Percentiles rank a stretch among this genome's conserved stretches.
Evolutionary conservation across 2,797 vertebrate species (phyloP).

Genomic region (Labeo calbasu): DNA sequence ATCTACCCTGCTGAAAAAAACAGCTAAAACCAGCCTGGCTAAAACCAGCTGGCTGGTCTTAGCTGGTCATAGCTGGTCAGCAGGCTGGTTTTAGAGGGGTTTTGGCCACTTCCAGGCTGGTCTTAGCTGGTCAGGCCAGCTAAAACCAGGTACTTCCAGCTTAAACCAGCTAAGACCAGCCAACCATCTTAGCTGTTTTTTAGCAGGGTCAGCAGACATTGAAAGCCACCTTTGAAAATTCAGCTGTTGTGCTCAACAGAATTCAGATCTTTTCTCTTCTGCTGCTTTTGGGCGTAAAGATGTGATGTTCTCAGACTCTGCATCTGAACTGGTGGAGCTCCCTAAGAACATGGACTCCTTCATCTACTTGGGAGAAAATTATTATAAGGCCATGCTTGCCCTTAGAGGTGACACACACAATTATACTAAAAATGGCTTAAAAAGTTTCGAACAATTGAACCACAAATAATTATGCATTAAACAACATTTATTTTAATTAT

Average conservation of each 20-base stretch:
- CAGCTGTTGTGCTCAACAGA: conserved; percentile 60
- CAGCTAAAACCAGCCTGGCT: too few species aligned
- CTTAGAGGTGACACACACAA: conserved; percentile 78
- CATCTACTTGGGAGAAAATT: conserved; percentile 83
- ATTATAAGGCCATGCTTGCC: conserved; percentile 73
- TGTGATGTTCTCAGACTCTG: conserved; percentile 88
- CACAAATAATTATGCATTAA: neutral
- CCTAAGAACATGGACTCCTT: conserved; percentile 79
- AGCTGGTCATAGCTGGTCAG: too few species aligned
- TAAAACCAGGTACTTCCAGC: too few species aligned
- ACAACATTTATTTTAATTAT: neutral
- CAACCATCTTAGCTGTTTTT: too few species aligned
- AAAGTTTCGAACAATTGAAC: neutral
- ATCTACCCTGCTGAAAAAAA: too few species aligned
- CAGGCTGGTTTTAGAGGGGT: too few species aligned
- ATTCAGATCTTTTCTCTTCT: conserved; percentile 80
- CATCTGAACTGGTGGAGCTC: conserved; percentile 72
- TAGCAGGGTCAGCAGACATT: too few species aligned
- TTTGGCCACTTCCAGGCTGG: too few species aligned
- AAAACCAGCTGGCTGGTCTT: too few species aligned
- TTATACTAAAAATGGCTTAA: neutral
- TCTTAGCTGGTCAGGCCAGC: too few species aligned
- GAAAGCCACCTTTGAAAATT: neutral
- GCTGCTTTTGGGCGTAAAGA: conserved; percentile 73
- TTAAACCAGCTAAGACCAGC: too few species aligned